A percentile compares a stretch with the other conserved stretches of the same genome.
These are phyloP conservation scores for Acrocyrtus sp. DNA, from an alignment of 2,888 invertebrate species.

Conservation along the genomic window DNA sequence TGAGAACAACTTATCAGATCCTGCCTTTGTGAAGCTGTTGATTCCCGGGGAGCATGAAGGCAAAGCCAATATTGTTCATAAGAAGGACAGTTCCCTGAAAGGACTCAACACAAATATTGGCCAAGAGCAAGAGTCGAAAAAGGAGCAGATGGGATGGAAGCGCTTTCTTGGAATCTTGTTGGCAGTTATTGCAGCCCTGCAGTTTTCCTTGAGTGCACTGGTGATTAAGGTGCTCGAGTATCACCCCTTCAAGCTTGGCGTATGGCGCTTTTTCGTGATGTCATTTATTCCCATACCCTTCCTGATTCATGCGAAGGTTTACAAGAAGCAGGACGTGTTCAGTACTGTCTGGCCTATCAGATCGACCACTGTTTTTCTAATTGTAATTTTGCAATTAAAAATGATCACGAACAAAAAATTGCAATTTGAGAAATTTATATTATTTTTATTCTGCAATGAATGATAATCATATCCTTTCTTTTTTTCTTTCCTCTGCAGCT, in stretches of 20 bases:
- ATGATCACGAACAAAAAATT: background rate
- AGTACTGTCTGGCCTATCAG: constrained; percentile 31
- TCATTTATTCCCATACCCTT: constrained; percentile 49
- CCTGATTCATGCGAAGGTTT: constrained; percentile 26
- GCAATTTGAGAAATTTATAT: background rate
- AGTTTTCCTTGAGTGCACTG: constrained; percentile 48
- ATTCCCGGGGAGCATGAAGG: too few species aligned
- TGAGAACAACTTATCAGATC: too few species aligned
- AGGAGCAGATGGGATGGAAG: constrained; percentile 24
- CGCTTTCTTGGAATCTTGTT: constrained; percentile 45
- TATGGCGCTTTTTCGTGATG: constrained; percentile 54
- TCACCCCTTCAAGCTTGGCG: constrained; percentile 52
- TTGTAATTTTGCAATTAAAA: too few species aligned
- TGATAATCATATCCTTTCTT: too few species aligned
- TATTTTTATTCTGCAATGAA: background rate
- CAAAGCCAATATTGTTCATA: too few species aligned
- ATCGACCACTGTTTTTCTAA: constrained; percentile 27
- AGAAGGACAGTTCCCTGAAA: too few species aligned
- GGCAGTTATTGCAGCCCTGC: constrained; percentile 44
- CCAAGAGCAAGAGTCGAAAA: background rate
- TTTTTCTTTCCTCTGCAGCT: constrained; percentile 8
- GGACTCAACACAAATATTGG: too few species aligned
- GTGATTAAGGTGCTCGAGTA: constrained; percentile 46
- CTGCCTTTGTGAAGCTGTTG: too few species aligned
- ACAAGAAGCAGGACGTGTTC: constrained; percentile 38